Evolutionary conservation across 1,140 invertebrate genomes (phyloP).

Genomic region (Octopus sinensis): DNA sequence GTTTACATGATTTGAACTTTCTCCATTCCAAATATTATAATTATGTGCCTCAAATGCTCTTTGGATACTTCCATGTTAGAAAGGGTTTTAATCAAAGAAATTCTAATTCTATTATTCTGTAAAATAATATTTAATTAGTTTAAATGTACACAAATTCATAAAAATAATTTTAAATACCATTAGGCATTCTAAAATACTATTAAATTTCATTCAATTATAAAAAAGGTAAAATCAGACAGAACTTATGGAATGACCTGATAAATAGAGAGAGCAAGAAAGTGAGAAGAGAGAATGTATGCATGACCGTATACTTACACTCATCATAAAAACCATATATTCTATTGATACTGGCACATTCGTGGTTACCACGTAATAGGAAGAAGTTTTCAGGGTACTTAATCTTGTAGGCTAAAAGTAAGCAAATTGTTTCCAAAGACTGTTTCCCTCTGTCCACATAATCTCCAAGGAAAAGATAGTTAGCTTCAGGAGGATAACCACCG

Average conservation of each 20-base stretch:
- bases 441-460: conserved; percentile 65
- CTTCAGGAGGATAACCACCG: conserved; percentile 63
- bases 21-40: no score
- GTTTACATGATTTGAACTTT: no score
- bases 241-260: neutral
- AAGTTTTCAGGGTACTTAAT: conserved; percentile 65
- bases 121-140: no score
- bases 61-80: no score
- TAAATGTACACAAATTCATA: no score
- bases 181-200: no score
- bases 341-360: conserved; percentile 69
- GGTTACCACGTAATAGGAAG: conserved; percentile 68
- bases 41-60: no score
- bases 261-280: neutral
- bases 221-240: no score
- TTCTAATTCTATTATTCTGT: no score
- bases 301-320: conserved; percentile 52
- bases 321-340: conserved; percentile 64
- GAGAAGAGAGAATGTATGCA: conserved; percentile 2
- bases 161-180: no score
- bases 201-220: no score
- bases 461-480: conserved; percentile 62
- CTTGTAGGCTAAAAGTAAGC: conserved; percentile 57
- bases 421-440: conserved; percentile 63
- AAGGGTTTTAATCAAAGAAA: no score